A percentile compares a stretch with the other conserved stretches of the same genome.
Conservation (phyloP, 2,888 invertebrate species). For the Emesis russula region DNA sequence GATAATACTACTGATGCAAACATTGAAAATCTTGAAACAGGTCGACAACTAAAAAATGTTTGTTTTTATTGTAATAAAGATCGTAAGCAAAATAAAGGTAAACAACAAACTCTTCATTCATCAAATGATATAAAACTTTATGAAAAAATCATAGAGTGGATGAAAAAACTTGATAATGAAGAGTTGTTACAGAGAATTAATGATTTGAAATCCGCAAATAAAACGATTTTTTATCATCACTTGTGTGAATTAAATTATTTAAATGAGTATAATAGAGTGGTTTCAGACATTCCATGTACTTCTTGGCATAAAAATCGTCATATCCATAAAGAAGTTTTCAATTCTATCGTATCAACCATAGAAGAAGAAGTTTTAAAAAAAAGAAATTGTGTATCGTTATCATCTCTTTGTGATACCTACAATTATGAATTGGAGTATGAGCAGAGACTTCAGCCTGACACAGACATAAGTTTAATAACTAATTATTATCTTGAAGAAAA, state of each 20-base stretch:
- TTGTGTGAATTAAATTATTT: not conserved
- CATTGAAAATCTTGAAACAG: not conserved
- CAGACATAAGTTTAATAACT: slow-evolving; percentile 27
- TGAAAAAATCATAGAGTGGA: not conserved
- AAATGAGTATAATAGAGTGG: not conserved
- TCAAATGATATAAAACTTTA: slow-evolving; percentile 43
- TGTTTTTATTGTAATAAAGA: slow-evolving; percentile 42
- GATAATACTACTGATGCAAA: not conserved
- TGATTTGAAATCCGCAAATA: not conserved
- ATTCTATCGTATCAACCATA: no score
- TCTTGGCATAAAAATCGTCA: not conserved
- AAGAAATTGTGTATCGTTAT: slow-evolving; percentile 17
- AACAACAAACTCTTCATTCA: slow-evolving; percentile 44
- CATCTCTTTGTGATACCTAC: slow-evolving; percentile 5
- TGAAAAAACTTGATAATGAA: not conserved
- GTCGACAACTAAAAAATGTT: not conserved
- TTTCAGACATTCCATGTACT: slow-evolving; percentile 43
- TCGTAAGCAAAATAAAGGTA: slow-evolving; percentile 44
- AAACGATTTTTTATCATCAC: not conserved
- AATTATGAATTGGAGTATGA: slow-evolving; percentile 4
- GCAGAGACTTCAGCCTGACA: not conserved
- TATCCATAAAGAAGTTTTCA: no score
- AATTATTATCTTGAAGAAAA: slow-evolving; percentile 48
- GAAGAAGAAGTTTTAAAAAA: not conserved
- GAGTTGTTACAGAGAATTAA: not conserved